Conservation (phyloP, 2,888 invertebrate species). For the Choreutis nemorana region DNA sequence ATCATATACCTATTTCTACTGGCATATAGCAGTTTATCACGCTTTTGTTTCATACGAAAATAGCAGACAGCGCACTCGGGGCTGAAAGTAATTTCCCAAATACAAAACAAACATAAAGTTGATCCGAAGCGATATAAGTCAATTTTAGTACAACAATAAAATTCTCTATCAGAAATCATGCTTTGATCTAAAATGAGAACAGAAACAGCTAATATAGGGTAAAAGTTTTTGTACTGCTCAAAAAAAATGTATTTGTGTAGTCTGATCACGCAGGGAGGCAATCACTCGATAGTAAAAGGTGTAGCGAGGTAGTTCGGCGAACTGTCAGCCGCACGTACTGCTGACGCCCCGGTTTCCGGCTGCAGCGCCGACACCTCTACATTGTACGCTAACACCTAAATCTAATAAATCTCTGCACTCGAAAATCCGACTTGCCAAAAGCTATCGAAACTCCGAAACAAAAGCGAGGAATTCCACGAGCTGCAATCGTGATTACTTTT, state of each 20-base stretch:
- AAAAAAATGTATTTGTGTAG: conserved; percentile 45
- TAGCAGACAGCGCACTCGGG: conserved; percentile 17
- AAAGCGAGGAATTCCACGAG: too few relatives aligned
- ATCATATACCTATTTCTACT: conserved; percentile 1
- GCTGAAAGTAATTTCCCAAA: conserved; percentile 4
- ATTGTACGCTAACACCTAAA: conserved; percentile 3
- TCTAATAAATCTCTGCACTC: too few relatives aligned
- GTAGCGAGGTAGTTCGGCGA: conserved; percentile 34
- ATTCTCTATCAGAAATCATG: conserved; percentile 15
- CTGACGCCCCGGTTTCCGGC: conserved; percentile 27
- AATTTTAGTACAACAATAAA: not conserved
- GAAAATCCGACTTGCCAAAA: too few relatives aligned
- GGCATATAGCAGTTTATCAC: conserved; percentile 19
- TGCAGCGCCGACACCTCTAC: conserved; percentile 31
- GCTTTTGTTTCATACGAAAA: conserved; percentile 19
- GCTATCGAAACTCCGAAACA: too few relatives aligned
- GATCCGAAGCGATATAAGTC: not conserved
- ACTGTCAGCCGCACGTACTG: conserved; percentile 14
- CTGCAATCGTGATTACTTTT: too few relatives aligned
- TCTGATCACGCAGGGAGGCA: conserved; percentile 58
- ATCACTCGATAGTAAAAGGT: conserved; percentile 62
- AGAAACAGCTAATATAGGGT: conserved; percentile 39
- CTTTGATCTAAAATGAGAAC: conserved; percentile 32
- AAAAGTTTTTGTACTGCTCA: conserved; percentile 34
- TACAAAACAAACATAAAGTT: not conserved